Percentiles rank a stretch among this genome's conserved stretches.
phyloP scores from a whole-genome alignment of 2,113 vertebrate genomes.

The Cygnus buccinator region DNA sequence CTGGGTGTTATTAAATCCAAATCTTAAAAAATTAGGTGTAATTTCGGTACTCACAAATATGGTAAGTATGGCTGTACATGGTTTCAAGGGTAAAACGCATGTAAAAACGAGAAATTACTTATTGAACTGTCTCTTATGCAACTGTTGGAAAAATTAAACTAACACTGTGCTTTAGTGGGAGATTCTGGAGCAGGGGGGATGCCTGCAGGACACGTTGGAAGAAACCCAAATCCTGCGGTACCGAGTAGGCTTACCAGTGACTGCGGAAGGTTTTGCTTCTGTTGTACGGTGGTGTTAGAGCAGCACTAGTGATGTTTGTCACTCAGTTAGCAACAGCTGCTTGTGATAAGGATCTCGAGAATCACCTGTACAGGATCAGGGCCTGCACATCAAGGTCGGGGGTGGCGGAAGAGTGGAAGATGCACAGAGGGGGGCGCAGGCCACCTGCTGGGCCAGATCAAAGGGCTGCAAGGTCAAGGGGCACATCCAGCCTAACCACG shows the following conservation, averaged over 20 bases:
- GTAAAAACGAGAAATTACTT: not conserved
- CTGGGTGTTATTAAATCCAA: not conserved
- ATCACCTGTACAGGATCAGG: slow-evolving; percentile 78
- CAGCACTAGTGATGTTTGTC: slow-evolving; percentile 2
- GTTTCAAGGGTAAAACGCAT: not conserved
- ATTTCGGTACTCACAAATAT: not conserved
- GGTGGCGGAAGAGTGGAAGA: slow-evolving; percentile 73
- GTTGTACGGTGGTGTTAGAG: fast-evolving
- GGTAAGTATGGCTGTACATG: fast-evolving
- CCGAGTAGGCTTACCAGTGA: not conserved
- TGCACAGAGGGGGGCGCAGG: slow-evolving; percentile 76
- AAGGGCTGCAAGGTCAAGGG: slow-evolving; percentile 81
- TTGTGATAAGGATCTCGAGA: slow-evolving; percentile 64
- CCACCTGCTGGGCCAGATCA: slow-evolving; percentile 84
- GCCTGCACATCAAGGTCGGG: slow-evolving; percentile 58
- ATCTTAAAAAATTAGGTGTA: not conserved
- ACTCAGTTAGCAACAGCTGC: slow-evolving; percentile 74
- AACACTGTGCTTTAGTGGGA: not conserved
- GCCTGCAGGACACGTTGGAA: not conserved
- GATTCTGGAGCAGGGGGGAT: not conserved
- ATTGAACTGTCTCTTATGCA: not conserved
- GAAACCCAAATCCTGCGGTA: not conserved
- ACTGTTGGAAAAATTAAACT: not conserved
- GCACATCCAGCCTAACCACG: slow-evolving; percentile 73
- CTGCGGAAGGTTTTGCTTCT: not conserved